Evolutionary conservation across 2,113 vertebrate species (phyloP).

Genomic region (Corvus hawaiiensis): DNA sequence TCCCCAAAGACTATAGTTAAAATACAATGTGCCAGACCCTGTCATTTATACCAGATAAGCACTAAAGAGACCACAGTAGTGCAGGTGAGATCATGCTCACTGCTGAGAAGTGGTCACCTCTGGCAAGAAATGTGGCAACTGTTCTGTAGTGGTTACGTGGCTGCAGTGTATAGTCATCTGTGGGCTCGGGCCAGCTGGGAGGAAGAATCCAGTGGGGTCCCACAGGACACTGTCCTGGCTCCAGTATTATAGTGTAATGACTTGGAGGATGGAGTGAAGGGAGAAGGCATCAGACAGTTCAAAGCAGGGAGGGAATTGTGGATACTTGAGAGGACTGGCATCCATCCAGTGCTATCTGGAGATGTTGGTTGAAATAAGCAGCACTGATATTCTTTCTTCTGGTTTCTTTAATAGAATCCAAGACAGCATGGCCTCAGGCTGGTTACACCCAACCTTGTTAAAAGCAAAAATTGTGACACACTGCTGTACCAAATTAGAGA

Average conservation of each 20-base stretch:
- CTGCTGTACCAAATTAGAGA: not conserved
- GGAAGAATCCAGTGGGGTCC: conserved; percentile 17
- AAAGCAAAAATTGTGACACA: not conserved
- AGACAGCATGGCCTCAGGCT: not conserved
- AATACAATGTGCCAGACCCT: not conserved
- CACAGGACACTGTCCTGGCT: conserved; percentile 10
- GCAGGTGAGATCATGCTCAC: not conserved
- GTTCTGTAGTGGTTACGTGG: not conserved
- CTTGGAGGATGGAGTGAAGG: not conserved
- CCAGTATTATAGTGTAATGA: not conserved
- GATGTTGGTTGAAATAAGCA: conserved; percentile 37
- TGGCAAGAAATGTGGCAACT: conserved; percentile 5
- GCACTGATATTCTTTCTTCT: conserved; percentile 2
- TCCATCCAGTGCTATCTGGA: conserved; percentile 30
- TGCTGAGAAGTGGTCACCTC: conserved; percentile 1
- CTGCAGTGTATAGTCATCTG: not conserved
- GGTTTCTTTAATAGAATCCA: conserved; percentile 24
- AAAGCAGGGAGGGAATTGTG: conserved; percentile 19
- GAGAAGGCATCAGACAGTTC: conserved; percentile 7
- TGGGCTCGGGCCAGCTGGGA: conserved; percentile 20
- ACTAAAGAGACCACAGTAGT: not conserved
- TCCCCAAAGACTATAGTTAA: not conserved
- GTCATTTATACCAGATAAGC: not conserved
- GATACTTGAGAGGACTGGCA: conserved; percentile 19
- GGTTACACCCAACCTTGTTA: conserved; percentile 32